Percentiles rank a stretch among this genome's conserved stretches.
Conservation (phyloP, 2,113 vertebrate genomes). For the Lamprotornis superbus region DNA sequence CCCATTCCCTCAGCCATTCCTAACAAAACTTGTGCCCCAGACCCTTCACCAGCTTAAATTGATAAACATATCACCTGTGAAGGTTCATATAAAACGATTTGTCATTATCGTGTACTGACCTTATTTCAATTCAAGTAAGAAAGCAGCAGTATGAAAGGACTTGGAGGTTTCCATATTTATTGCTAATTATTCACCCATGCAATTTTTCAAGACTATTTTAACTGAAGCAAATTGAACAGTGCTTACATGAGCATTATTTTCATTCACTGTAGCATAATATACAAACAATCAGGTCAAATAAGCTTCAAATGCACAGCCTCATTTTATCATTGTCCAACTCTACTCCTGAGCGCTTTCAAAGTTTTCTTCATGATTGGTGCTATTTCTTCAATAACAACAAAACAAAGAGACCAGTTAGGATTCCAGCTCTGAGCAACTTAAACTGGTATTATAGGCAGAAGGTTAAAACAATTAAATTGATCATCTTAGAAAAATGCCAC, state of each 20-base stretch:
- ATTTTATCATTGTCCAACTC: slow-evolving; percentile 69
- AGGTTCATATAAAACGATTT: background rate
- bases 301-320: background rate
- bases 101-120: background rate
- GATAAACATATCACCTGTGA: background rate
- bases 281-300: background rate
- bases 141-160: background rate
- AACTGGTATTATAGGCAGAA: background rate
- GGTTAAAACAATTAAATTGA: background rate
- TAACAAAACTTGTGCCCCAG: background rate
- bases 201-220: background rate
- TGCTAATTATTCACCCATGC: background rate
- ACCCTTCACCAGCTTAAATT: background rate
- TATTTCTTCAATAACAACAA: slow-evolving; percentile 65
- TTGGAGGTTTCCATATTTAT: background rate
- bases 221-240: background rate
- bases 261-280: background rate
- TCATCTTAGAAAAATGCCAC: background rate
- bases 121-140: background rate
- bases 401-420: background rate
- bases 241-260: background rate
- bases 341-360: slow-evolving; percentile 79
- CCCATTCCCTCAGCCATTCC: background rate
- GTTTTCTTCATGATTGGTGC: slow-evolving; percentile 88
- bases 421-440: background rate